Conservation (phyloP, 2,113 vertebrate species). For the Paratilapia polleni region DNA sequence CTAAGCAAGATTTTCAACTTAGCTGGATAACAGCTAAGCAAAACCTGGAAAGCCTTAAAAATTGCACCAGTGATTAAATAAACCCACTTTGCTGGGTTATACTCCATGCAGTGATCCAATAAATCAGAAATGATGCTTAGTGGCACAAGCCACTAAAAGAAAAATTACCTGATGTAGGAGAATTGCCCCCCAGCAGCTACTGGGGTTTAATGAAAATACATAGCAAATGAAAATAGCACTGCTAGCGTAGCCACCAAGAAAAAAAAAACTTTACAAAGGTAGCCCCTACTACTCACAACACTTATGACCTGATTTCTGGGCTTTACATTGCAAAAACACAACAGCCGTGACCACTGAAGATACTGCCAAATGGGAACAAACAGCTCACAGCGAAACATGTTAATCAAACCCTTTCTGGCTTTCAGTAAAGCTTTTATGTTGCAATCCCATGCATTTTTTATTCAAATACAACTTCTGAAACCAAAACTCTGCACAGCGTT, state of each 20-base stretch:
- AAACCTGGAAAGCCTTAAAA: conserved; percentile 9
- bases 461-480: conserved; percentile 9
- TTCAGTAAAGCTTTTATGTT: conserved; percentile 21
- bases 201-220: conserved; percentile 9
- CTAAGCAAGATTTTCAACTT: conserved; percentile 23
- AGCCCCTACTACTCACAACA: not conserved
- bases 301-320: conserved; percentile 17
- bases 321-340: not conserved
- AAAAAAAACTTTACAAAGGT: not conserved
- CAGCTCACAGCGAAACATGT: conserved; percentile 26
- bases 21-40: conserved; percentile 33
- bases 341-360: not conserved
- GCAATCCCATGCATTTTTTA: conserved; percentile 18
- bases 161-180: not conserved
- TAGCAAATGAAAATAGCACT: not conserved
- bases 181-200: not conserved
- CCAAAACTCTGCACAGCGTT: not conserved
- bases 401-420: conserved; percentile 26
- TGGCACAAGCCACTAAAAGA: conserved; percentile 4
- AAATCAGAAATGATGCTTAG: conserved; percentile 23
- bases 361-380: conserved; percentile 40
- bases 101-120: not conserved
- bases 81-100: not conserved
- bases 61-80: conserved; percentile 15
- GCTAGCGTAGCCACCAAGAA: conserved; percentile 3